Conservation (phyloP, 2,797 vertebrate species). For the Spinus pinus region DNA sequence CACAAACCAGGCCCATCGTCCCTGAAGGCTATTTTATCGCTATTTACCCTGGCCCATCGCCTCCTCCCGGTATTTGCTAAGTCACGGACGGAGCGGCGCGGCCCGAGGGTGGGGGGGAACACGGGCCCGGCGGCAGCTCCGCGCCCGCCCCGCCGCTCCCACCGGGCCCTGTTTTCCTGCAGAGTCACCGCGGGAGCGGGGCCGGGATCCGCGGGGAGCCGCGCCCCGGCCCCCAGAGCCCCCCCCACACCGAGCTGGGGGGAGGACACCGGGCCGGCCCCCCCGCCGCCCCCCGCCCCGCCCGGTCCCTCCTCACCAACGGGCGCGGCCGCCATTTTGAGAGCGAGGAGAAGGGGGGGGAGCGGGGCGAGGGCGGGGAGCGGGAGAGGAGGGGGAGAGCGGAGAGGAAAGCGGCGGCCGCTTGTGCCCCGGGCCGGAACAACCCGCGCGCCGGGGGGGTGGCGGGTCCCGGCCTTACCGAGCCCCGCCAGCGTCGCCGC, state of each 20-base stretch:
- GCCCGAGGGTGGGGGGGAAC: background rate
- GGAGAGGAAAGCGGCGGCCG: background rate
- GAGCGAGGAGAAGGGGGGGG: constrained; percentile 73
- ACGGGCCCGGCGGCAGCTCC: background rate
- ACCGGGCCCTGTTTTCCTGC: constrained; percentile 68
- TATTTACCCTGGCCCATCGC: background rate
- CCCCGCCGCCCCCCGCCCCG: background rate
- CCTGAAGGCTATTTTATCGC: background rate
- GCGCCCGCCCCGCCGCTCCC: background rate
- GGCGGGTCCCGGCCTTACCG: background rate
- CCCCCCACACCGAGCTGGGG: background rate
- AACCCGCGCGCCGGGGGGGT: background rate
- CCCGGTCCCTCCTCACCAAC: constrained; percentile 80
- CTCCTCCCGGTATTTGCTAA: constrained; percentile 67
- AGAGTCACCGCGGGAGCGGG: constrained; percentile 61
- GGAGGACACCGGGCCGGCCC: background rate
- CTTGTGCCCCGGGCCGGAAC: background rate
- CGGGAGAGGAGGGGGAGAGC: background rate
- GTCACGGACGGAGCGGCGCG: constrained; percentile 56
- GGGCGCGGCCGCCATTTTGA: constrained; percentile 98
- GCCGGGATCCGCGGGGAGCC: background rate
- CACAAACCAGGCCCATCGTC: background rate
- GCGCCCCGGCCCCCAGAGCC: background rate
- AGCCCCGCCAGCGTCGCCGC: background rate
- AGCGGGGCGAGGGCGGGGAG: constrained; percentile 62